phyloP scores from a whole-genome alignment of 2,797 vertebrate species.

The Argya squamiceps region DNA sequence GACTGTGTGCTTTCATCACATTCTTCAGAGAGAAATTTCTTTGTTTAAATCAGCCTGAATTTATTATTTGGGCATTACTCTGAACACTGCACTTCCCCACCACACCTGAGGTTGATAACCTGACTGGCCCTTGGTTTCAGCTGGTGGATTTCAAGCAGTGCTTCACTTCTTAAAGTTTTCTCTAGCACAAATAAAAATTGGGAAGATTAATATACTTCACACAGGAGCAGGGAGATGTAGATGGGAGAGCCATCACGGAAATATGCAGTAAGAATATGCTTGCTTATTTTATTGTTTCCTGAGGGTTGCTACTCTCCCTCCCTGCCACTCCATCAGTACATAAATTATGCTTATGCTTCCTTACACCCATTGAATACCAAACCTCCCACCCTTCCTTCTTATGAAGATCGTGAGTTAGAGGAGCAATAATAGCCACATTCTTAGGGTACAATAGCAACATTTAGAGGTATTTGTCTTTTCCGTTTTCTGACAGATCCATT shows the following conservation, averaged over 20 bases:
- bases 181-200: neutral
- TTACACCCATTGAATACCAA: slow-evolving; percentile 15
- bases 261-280: neutral
- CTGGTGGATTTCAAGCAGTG: neutral
- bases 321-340: slow-evolving; percentile 10
- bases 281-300: slow-evolving; percentile 38
- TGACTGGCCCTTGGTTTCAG: neutral
- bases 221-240: neutral
- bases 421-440: slow-evolving; percentile 46
- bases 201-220: neutral
- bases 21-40: neutral
- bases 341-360: neutral
- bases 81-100: neutral
- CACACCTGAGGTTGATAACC: neutral
- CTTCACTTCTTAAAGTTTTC: neutral
- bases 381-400: neutral
- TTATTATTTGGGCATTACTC: neutral
- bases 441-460: slow-evolving; percentile 54
- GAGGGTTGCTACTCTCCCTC: slow-evolving; percentile 4
- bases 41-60: neutral
- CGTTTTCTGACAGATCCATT: slow-evolving; percentile 65
- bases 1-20: neutral
- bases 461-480: slow-evolving; percentile 63
- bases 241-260: neutral
- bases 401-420: slow-evolving; percentile 30